These are phyloP conservation scores for Aphelenchoides fujianensis DNA, from an alignment of 1,140 invertebrate species.

Conservation along the genomic window DNA sequence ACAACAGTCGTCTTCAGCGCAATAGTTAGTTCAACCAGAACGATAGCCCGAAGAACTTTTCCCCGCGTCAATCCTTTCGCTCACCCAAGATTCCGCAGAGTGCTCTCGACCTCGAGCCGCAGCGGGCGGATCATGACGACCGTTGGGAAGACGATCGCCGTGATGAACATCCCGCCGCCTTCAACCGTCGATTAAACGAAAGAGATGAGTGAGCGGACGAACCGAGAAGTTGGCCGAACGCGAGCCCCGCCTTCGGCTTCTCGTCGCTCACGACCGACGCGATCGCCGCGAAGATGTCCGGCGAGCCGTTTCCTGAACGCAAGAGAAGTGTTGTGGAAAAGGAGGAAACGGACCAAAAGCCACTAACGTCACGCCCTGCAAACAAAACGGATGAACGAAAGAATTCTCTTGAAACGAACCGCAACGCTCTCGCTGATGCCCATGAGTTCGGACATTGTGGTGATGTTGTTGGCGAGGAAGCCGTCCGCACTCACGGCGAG, in stretches of 20 bases:
- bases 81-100: constrained; percentile 69
- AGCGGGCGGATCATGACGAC: constrained; percentile 68
- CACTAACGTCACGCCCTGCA: constrained; percentile 71
- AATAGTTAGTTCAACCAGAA: too few relatives aligned
- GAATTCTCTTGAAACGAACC: constrained; percentile 14
- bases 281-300: constrained; percentile 72
- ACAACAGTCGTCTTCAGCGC: too few relatives aligned
- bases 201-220: neutral
- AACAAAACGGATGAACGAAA: too few relatives aligned
- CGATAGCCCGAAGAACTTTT: too few relatives aligned
- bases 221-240: constrained; percentile 67
- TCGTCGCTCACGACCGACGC: constrained; percentile 64
- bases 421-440: constrained; percentile 72
- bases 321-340: neutral
- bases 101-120: constrained; percentile 66
- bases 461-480: constrained; percentile 71
- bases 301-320: constrained; percentile 69
- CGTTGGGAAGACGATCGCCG: constrained; percentile 69
- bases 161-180: constrained; percentile 70
- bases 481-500: constrained; percentile 69
- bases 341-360: constrained; percentile 67
- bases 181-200: too few relatives aligned
- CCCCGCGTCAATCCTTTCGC: too few relatives aligned
- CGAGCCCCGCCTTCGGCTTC: constrained; percentile 65
- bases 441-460: constrained; percentile 68